Base-by-base conservation (phyloP, 1,140 invertebrate species). In the Diuraphis noxia region DNA sequence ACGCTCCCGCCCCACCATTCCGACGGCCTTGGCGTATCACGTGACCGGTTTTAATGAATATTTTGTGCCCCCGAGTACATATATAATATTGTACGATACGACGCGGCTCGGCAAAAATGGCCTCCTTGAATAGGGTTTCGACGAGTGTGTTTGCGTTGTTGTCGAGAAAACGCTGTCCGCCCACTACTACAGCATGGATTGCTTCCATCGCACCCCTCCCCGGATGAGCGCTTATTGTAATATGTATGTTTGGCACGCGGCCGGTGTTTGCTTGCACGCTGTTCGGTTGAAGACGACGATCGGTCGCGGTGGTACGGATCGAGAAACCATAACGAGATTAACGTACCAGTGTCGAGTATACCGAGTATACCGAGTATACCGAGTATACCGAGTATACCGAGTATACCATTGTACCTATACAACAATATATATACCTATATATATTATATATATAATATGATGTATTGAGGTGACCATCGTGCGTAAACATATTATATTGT, bases 21-120 rank as follows among this genome's bases (percentile, higher is more conserved):
- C 13, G 1, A 7, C 82, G 30, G 30, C 13, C 82, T 30, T 7
- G 25, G 88, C 10, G 34, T 90, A 90, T 79, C 89, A 82, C 89
- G 89, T 91, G 89, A 81, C 77, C 89, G 43, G n/a, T 82, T 91
- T 91, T 91, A 91, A 91, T 91, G 89, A 91, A 91, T 82, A 46
- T 81, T 91, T 91, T 91, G 77, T 82, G 34, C 43, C 63, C 43
- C 85, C 34, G 34, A 86, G 85, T 86, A 46, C 56, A 40, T 82
- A 23, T 79, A 72, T 77, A 36, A 77, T 79, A 79, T 79, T 36
- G 13, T 46, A 72, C 56, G 10, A 6, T n/a, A 81, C 41, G 23
- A 85, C n/a, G 25, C 30, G 17, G 41, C 40, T 46, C 81, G 81
- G 81, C 38, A 40, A 82, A 30, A n/a, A 25, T 25, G 21, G 36